Base-by-base conservation (phyloP, 2,888 invertebrate species). In the Gymnoscelis rufifasciata region DNA sequence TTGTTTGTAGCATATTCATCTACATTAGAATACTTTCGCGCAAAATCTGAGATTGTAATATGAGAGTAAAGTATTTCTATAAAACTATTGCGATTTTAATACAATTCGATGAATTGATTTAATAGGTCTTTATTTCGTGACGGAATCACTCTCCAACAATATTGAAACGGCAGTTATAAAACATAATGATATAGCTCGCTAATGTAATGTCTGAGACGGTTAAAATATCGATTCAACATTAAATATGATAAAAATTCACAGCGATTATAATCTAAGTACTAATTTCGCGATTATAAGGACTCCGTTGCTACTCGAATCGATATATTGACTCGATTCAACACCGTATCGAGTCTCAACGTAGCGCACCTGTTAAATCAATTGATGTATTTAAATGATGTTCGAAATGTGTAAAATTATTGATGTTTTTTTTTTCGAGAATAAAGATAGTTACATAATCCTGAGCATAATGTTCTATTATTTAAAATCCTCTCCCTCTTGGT, bases 371-470 rank as follows among this genome's bases (percentile, higher is more conserved):
- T 19, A 19, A 3, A 35, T 23, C 31, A 35, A 35, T 15, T 35
- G 7, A 23, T 43, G 45, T 43, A 35, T 38, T n/a, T 47, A 38
- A 41, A 41, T 43, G 49, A 56, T 54, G 49, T 58, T 83, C 78
- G 77, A 75, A 75, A 76, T 79, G 78, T 82, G 76, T 84, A 83
- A 79, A 76, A 78, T 53, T 57, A 56, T 79, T 83, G 83, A 81
- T 79, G 84, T 84, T 68, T 80, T 83, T 83, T n/a, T 75, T 79
- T 81, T 78, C 71, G 61, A 47, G 78, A 87, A 86, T 84, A 87
- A 86, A 87, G 71, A 79, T 84, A 86, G 82, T 81, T 81, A 82
- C 78, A 68, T 83, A 83, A 72, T 86, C 82, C 83, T 76, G 83
- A 83, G 83, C 84, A 86, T 60, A 77, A 63, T 74, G 63, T 68